A percentile compares a stretch with the other conserved stretches of the same genome.
Conservation (phyloP, 2,113 vertebrate genomes). For the Nyctereutes procyonoides region DNA sequence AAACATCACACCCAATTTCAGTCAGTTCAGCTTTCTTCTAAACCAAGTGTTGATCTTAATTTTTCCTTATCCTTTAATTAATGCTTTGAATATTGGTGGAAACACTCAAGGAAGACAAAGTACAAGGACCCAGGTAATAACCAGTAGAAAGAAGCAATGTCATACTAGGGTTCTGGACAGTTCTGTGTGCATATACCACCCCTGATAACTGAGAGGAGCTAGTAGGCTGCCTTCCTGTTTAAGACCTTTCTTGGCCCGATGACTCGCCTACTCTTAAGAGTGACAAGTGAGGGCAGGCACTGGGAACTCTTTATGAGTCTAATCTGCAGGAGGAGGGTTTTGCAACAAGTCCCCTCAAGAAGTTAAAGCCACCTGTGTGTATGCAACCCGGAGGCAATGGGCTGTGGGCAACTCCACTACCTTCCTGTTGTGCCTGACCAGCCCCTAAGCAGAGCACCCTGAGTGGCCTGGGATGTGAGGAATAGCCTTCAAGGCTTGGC, state of each 20-base stretch:
- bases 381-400: background rate
- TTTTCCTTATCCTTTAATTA: background rate
- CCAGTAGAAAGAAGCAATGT: background rate
- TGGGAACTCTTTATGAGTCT: background rate
- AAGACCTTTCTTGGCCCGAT: background rate
- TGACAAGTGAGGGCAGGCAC: background rate
- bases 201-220: background rate
- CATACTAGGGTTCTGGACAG: too few relatives aligned
- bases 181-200: background rate
- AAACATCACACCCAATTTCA: background rate
- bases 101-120: background rate
- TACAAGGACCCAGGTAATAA: background rate
- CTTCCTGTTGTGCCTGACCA: background rate
- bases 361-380: background rate
- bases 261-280: background rate
- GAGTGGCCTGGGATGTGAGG: background rate
- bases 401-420: background rate
- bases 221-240: background rate
- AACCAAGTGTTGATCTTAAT: background rate
- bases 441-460: background rate
- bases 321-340: background rate
- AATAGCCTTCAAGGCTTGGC: background rate
- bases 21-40: background rate
- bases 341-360: background rate
- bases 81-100: background rate